These are phyloP conservation scores for Calameuta pallipes DNA, from an alignment of 2,888 invertebrate genomes.

Conservation along the genomic window DNA sequence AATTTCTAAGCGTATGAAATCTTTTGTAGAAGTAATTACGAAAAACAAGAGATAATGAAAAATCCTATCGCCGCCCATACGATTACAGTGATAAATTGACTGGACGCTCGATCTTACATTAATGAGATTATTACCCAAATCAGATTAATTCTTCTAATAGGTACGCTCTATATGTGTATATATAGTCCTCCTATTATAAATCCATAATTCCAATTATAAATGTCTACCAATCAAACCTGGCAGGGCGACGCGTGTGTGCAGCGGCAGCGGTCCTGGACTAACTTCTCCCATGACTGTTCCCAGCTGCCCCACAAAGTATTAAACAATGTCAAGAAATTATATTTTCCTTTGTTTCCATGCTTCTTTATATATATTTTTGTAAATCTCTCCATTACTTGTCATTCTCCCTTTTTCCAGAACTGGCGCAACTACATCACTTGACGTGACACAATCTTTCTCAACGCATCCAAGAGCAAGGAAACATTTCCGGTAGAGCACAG, in stretches of 20 bases:
- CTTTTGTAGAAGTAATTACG: not conserved
- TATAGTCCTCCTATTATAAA: not conserved
- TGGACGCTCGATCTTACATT: not conserved
- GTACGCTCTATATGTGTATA: not conserved
- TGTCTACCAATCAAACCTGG: constrained; percentile 74
- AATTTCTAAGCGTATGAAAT: not conserved
- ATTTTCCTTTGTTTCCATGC: not conserved
- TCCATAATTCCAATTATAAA: constrained; percentile 62
- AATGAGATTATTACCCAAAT: not conserved
- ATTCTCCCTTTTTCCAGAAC: not conserved
- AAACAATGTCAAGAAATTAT: constrained; percentile 48
- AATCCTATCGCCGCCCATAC: not conserved
- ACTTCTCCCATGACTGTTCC: constrained; percentile 59
- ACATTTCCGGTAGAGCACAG: not conserved
- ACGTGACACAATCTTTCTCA: not conserved
- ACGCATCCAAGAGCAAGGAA: not conserved
- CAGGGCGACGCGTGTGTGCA: constrained; percentile 73
- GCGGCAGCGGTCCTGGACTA: constrained; percentile 69
- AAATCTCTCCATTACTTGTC: not conserved
- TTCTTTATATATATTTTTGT: not conserved
- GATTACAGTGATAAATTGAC: not conserved
- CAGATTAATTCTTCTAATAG: not conserved
- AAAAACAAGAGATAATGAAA: not conserved
- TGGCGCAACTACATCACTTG: not conserved
- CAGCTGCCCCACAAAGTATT: constrained; percentile 60